A percentile compares a stretch with the other conserved stretches of the same genome.
These are phyloP conservation scores for Venustaconcha ellipsiformis DNA, from an alignment of 1,140 invertebrate species.

Conservation along the genomic window DNA sequence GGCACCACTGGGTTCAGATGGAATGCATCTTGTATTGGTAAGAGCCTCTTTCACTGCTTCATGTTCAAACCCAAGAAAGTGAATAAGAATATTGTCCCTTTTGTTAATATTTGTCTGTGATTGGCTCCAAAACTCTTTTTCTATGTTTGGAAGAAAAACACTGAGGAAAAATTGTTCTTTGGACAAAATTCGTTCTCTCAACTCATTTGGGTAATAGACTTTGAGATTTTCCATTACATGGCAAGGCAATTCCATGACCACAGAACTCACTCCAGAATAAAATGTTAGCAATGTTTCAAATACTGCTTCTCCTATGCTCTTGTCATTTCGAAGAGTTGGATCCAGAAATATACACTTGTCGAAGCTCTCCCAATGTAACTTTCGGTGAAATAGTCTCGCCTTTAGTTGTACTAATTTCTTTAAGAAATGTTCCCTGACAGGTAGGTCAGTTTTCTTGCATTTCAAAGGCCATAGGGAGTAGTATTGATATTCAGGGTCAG, in stretches of 20 bases:
- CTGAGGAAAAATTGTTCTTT: not conserved
- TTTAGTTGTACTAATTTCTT: not conserved
- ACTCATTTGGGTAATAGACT: not conserved
- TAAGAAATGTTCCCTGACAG: slow-evolving; percentile 1
- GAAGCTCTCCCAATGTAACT: not conserved
- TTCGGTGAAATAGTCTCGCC: not conserved
- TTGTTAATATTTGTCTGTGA: not conserved
- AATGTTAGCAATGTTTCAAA: slow-evolving; percentile 8
- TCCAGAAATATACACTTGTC: slow-evolving; percentile 14
- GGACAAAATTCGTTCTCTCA: slow-evolving; percentile 5
- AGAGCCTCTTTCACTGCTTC: not conserved
- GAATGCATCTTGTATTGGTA: slow-evolving; percentile 9
- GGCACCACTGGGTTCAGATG: slow-evolving; percentile 14
- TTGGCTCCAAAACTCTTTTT: not conserved
- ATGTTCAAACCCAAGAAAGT: slow-evolving; percentile 1
- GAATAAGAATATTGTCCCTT: slow-evolving; percentile 3
- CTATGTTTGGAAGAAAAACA: slow-evolving; percentile 32
- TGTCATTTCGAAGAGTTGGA: not conserved
- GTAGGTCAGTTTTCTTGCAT: not conserved
- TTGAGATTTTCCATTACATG: slow-evolving; percentile 1
- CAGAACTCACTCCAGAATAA: not conserved
- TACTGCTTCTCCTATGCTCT: slow-evolving; percentile 1
- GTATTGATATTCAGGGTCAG: not conserved
- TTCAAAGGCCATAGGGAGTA: slow-evolving; percentile 6
- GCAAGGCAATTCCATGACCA: not conserved